These are phyloP conservation scores for Acronicta psi DNA, from an alignment of 2,888 invertebrate genomes.

Conservation along the genomic window DNA sequence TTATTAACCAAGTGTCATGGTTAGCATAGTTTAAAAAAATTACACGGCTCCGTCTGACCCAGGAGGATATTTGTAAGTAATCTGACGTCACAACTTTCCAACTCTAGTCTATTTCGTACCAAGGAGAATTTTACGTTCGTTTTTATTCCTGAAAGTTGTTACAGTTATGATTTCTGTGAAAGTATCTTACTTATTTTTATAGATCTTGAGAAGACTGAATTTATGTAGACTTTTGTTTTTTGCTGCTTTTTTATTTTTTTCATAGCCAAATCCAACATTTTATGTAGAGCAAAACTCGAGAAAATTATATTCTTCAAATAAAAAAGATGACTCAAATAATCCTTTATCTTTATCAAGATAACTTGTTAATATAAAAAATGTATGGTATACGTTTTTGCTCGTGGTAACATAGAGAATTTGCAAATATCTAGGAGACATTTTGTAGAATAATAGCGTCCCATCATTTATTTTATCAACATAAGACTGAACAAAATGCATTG, in stretches of 20 bases:
- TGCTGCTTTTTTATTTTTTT: constrained; percentile 28
- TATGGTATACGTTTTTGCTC: too few species aligned
- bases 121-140: constrained; percentile 44
- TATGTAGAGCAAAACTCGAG: too few species aligned
- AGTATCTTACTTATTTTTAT: constrained; percentile 47
- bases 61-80: constrained; percentile 47
- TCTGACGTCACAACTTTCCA: constrained; percentile 43
- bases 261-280: neutral
- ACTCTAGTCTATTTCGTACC: constrained; percentile 37
- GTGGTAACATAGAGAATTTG: too few species aligned
- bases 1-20: constrained; percentile 29
- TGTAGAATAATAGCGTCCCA: too few species aligned
- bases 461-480: too few species aligned
- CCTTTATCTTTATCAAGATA: too few species aligned
- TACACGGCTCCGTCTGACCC: constrained; percentile 40
- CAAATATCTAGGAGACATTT: too few species aligned
- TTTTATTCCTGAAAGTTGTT: constrained; percentile 50
- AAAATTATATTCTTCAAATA: too few species aligned
- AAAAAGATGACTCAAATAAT: too few species aligned
- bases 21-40: constrained; percentile 47
- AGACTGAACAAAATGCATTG: too few species aligned
- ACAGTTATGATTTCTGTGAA: constrained; percentile 47
- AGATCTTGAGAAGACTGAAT: constrained; percentile 27
- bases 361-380: too few species aligned
- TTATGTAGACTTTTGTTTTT: constrained; percentile 40